A percentile compares a stretch with the other conserved stretches of the same genome.
Evolutionary conservation across 2,888 invertebrate species (phyloP).

Genomic region (Pseudoips prasinana): DNA sequence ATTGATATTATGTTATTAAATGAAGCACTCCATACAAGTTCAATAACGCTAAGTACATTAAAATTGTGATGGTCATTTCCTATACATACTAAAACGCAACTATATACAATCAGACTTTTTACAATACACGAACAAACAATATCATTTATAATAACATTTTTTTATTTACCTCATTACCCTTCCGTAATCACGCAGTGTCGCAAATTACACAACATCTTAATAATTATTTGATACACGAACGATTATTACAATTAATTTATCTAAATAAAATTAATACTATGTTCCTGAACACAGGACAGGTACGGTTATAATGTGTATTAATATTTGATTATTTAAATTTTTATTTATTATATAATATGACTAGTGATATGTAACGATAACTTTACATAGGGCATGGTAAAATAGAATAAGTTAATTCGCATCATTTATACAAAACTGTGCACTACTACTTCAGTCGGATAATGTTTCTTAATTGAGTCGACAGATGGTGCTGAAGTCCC

Average conservation of each 20-base stretch:
- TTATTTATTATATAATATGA: slow-evolving; percentile 64
- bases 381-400: slow-evolving; percentile 71
- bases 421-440: no score
- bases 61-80: slow-evolving; percentile 59
- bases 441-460: no score
- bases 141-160: slow-evolving; percentile 27
- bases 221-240: slow-evolving; percentile 5
- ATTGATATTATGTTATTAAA: background rate
- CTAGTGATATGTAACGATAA: slow-evolving; percentile 81
- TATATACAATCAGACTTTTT: slow-evolving; percentile 76
- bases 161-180: slow-evolving; percentile 13
- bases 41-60: slow-evolving; percentile 40
- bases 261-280: slow-evolving; percentile 50
- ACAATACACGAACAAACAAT: slow-evolving; percentile 34
- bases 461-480: no score
- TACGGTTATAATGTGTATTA: slow-evolving; percentile 64
- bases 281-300: slow-evolving; percentile 79
- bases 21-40: slow-evolving; percentile 36
- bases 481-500: no score
- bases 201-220: slow-evolving; percentile 20
- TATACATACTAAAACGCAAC: slow-evolving; percentile 36
- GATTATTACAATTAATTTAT: slow-evolving; percentile 20
- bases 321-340: slow-evolving; percentile 51
- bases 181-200: slow-evolving; percentile 19
- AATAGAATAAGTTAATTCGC: slow-evolving; percentile 27